A percentile compares a stretch with the other conserved stretches of the same genome.
Conservation (phyloP, 2,888 invertebrate species). For the Gortyna flavago region DNA sequence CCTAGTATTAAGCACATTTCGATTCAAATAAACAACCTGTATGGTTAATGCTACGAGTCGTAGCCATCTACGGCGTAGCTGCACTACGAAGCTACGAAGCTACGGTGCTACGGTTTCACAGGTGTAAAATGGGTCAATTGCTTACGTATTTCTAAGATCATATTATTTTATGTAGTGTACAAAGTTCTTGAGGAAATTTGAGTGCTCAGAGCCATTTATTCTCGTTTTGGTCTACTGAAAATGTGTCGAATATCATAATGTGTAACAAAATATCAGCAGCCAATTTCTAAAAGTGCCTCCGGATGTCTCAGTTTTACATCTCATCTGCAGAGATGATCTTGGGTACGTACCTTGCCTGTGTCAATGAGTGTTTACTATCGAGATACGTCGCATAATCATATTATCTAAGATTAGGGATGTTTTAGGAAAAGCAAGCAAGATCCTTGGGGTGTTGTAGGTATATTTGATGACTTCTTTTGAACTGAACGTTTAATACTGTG, state of each 20-base stretch:
- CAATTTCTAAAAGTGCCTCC: slow-evolving; percentile 56
- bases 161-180: slow-evolving; percentile 58
- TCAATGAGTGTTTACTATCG: slow-evolving; percentile 11
- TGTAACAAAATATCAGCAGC: slow-evolving; percentile 47
- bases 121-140: slow-evolving; percentile 60
- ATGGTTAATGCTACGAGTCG: slow-evolving; percentile 26
- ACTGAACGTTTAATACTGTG: background rate
- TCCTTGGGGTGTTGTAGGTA: background rate
- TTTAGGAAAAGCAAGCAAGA: background rate
- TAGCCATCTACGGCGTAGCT: slow-evolving; percentile 46
- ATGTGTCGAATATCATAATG: slow-evolving; percentile 41
- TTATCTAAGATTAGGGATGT: background rate
- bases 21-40: slow-evolving; percentile 22
- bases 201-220: slow-evolving; percentile 50
- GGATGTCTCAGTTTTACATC: slow-evolving; percentile 51
- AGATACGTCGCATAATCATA: background rate
- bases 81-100: slow-evolving; percentile 30
- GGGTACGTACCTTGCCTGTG: slow-evolving; percentile 5
- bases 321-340: slow-evolving; percentile 32
- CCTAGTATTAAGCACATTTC: background rate
- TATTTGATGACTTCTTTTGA: too few relatives aligned
- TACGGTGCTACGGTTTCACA: slow-evolving; percentile 41
- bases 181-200: slow-evolving; percentile 58
- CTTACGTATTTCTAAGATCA: slow-evolving; percentile 53
- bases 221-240: slow-evolving; percentile 33